Evolutionary conservation across 2,797 vertebrate species (phyloP).

Genomic region (Rhynchonycteris naso): DNA sequence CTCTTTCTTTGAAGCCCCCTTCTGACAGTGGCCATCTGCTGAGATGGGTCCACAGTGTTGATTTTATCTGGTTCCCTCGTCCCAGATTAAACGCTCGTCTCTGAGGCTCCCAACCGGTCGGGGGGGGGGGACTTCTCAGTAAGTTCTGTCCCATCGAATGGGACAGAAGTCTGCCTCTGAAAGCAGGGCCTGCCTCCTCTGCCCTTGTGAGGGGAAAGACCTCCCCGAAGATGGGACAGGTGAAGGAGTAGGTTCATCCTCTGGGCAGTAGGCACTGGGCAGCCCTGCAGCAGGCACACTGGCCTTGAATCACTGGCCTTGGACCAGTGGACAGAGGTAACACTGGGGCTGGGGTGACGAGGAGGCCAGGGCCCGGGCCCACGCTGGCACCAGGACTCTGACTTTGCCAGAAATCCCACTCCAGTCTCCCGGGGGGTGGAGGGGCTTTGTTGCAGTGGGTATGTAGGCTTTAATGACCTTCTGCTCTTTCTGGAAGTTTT

Average conservation of each 20-base stretch:
- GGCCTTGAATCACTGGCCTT: background rate
- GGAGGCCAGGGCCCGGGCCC: background rate
- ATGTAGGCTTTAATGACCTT: fast-evolving
- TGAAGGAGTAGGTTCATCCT: fast-evolving
- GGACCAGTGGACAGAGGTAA: background rate
- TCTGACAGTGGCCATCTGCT: background rate
- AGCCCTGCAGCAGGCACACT: no score
- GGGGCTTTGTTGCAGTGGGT: background rate
- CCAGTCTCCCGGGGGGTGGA: fast-evolving
- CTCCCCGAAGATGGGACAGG: background rate
- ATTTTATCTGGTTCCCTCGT: fast-evolving
- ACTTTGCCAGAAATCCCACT: fast-evolving
- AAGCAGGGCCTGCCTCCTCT: background rate
- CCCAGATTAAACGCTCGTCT: fast-evolving
- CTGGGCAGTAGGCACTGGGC: no score
- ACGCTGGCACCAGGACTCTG: fast-evolving
- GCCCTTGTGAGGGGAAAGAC: fast-evolving
- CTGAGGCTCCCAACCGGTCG: background rate
- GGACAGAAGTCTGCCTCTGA: background rate
- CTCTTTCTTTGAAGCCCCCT: background rate
- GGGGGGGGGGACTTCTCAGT: fast-evolving
- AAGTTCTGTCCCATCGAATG: no score
- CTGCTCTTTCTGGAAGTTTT: fast-evolving
- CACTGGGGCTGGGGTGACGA: background rate
- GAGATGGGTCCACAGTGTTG: background rate